Evolutionary conservation across 30 jellyfish, hydroid and myxozoan genomes (phyloP), one percentile per base, ranked within the genome.

Genomic region (Phacellophora camtschatica): DNA sequence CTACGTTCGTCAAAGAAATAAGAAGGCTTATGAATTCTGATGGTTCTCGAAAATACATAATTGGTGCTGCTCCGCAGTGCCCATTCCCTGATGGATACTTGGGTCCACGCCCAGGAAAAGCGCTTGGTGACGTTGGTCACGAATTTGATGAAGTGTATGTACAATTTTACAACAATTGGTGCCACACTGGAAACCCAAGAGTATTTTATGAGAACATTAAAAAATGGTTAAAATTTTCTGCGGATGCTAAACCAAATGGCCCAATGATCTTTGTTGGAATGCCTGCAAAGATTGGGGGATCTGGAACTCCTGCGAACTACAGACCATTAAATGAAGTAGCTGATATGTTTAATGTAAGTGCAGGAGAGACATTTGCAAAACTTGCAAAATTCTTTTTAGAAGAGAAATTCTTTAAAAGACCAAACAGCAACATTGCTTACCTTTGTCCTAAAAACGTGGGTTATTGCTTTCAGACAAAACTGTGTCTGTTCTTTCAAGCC

Each of bases 51-150:
- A 86, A 93, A 63, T 86, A 86, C 85, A 67, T 86, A 50, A 77
- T 93, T 43, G 99, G 92, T 28, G 99, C 99, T 42, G 99, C 99
- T 15, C 99, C 99, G 34, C 99, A 93, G 71, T 93, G 99, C 51
- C 99, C 99, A 4, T 93, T 77, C 77, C 99, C 99, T 4, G 99
- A 93, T 82, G 95, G 96, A 30, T 81, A 71, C 57, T 82, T 93
- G 12, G 99, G 99, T 9, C 99, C 99, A 10, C 78, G 83, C 18
- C 88, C 87, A 18, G 97, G 96, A 4, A 86, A 88, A 36, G 99
- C 95, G 2, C 92, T 93, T 9, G 99, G 99, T 19, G 99, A 93
- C 58, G 96, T 87, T 56, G 97, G 97, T 0, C 68, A 86, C 50
- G 96, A 80, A 43, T 85, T 93, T 36, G 99, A 93, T 74, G 99